These are phyloP conservation scores for Crenichthys baileyi DNA, from an alignment of 2,797 vertebrate species.

Conservation along the genomic window DNA sequence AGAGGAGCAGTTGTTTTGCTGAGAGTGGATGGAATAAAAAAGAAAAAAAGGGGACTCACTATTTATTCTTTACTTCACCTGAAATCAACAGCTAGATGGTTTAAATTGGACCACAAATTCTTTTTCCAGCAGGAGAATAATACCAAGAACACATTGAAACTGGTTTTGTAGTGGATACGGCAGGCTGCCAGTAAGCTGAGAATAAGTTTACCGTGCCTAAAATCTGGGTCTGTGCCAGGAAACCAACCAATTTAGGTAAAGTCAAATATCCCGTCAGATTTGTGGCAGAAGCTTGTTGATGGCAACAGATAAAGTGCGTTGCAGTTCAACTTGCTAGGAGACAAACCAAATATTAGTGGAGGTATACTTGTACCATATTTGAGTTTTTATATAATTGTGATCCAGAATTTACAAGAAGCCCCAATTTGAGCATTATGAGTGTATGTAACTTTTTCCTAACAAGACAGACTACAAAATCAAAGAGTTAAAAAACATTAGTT, in stretches of 20 bases:
- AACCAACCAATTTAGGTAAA: not conserved
- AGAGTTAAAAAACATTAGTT: not conserved
- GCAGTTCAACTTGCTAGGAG: not conserved
- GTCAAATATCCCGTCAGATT: not conserved
- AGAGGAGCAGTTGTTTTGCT: not conserved
- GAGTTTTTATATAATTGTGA: not conserved
- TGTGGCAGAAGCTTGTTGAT: not conserved
- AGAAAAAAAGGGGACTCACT: no score
- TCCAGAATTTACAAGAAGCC: not conserved
- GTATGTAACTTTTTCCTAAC: not conserved
- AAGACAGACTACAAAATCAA: not conserved
- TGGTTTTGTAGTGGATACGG: not conserved
- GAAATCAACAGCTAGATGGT: not conserved
- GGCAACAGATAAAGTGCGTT: not conserved
- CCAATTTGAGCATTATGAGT: not conserved
- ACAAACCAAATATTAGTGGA: not conserved
- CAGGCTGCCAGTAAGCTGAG: not conserved
- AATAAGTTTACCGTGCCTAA: not conserved
- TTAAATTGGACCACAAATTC: not conserved
- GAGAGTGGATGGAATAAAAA: not conserved
- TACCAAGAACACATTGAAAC: not conserved
- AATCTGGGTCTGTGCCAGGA: not conserved
- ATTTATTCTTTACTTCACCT: not conserved
- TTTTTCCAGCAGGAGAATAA: not conserved
- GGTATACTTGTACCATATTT: not conserved